Conservation (phyloP, 2,113 vertebrate species). For the Saguinus midas region DNA sequence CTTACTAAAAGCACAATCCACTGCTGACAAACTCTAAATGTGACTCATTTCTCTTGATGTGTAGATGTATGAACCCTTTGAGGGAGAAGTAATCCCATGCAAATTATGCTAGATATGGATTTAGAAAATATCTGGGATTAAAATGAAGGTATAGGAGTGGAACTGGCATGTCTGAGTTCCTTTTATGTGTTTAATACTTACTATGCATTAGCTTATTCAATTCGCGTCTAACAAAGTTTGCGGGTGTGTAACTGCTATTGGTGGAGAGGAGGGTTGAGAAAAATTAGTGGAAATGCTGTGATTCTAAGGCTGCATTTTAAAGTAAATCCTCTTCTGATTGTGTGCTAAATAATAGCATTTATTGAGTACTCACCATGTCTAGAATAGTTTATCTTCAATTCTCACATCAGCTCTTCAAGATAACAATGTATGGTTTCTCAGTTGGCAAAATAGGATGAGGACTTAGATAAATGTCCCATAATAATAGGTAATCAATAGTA, state of each 20-base stretch:
- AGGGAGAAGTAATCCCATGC: not conserved
- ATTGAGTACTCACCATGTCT: not conserved
- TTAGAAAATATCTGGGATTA: not conserved
- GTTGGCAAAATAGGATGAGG: not conserved
- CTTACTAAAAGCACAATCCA: slow-evolving; percentile 72
- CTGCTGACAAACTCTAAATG: slow-evolving; percentile 30
- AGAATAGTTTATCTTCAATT: not conserved
- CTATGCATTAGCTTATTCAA: not conserved
- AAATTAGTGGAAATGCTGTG: not conserved
- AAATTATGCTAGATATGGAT: slow-evolving; percentile 24
- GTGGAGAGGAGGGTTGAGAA: not conserved
- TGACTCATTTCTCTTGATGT: slow-evolving; percentile 48
- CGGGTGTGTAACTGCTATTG: not conserved
- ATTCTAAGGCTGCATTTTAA: not conserved
- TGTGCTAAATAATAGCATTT: not conserved
- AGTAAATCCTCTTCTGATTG: not conserved
- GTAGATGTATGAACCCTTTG: not conserved
- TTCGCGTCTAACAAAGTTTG: not conserved
- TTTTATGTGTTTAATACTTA: not conserved
- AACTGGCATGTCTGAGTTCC: not conserved
- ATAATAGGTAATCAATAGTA: not conserved
- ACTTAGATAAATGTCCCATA: not conserved
- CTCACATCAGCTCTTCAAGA: not conserved
- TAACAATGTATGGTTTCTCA: not conserved
- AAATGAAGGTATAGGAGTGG: not conserved